Evolutionary conservation across 2,113 vertebrate species (phyloP).

Genomic region (Corythoichthys intestinalis): DNA sequence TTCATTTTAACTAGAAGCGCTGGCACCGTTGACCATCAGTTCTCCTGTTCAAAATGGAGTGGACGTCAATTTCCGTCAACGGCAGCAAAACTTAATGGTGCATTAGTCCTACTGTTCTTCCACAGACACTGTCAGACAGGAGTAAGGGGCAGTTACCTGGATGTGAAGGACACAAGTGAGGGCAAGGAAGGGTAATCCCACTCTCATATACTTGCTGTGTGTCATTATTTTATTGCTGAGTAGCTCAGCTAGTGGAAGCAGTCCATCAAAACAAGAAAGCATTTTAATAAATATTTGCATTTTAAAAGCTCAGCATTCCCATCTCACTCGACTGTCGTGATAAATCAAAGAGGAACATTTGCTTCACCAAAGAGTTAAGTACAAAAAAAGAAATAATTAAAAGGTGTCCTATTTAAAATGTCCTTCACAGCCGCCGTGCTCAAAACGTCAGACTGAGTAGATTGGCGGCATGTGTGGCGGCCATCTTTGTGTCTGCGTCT

Average conservation of each 20-base stretch:
- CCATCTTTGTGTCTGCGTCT: slow-evolving; percentile 62
- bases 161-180: slow-evolving; percentile 28
- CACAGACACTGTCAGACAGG: too few relatives aligned
- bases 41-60: too few relatives aligned
- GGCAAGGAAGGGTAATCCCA: slow-evolving; percentile 22
- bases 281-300: neutral
- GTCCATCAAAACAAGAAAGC: neutral
- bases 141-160: too few relatives aligned
- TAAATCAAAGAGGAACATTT: neutral
- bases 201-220: too few relatives aligned
- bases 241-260: too few relatives aligned
- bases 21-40: too few relatives aligned
- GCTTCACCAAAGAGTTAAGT: neutral
- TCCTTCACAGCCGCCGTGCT: slow-evolving; percentile 43
- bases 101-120: too few relatives aligned
- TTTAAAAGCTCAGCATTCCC: neutral
- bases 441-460: slow-evolving; percentile 44
- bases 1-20: too few relatives aligned
- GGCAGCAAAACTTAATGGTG: too few relatives aligned
- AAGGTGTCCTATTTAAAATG: slow-evolving; percentile 30
- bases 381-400: neutral
- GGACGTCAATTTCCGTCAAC: too few relatives aligned
- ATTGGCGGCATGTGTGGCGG: slow-evolving; percentile 41
- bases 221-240: too few relatives aligned
- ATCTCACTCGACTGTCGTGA: neutral